These are phyloP conservation scores for Contarinia nasturtii DNA, from an alignment of 1,140 invertebrate species.

Conservation along the genomic window DNA sequence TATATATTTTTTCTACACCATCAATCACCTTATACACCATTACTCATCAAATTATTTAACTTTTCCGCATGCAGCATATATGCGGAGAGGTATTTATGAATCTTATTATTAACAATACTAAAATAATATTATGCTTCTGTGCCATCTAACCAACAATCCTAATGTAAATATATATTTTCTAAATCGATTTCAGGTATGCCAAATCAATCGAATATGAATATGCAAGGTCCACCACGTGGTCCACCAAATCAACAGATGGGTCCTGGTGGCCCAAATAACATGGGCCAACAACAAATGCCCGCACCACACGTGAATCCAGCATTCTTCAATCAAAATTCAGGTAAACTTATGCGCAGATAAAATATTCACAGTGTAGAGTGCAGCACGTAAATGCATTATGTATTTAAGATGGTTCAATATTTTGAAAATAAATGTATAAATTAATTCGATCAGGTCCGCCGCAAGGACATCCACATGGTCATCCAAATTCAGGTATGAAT, in stretches of 20 bases:
- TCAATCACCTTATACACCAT: too few relatives aligned
- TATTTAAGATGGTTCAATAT: too few relatives aligned
- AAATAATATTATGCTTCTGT: too few relatives aligned
- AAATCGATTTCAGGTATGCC: conserved; percentile 26
- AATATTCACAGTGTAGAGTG: too few relatives aligned
- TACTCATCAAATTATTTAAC: too few relatives aligned
- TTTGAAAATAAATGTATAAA: too few relatives aligned
- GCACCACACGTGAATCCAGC: conserved; percentile 92
- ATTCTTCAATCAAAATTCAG: conserved; percentile 64
- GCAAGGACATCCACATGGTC: conserved; percentile 37
- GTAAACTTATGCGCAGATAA: conserved; percentile 33
- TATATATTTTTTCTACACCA: too few relatives aligned
- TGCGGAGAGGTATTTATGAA: too few relatives aligned
- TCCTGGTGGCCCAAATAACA: conserved; percentile 31
- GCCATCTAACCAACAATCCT: too few relatives aligned
- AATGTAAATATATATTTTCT: too few relatives aligned
- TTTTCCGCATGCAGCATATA: too few relatives aligned
- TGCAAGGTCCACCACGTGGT: conserved; percentile 51
- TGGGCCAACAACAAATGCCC: conserved; percentile 41
- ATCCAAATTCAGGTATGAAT: conserved; percentile 28
- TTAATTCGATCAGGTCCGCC: conserved; percentile 21
- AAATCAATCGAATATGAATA: conserved; percentile 17
- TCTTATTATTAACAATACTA: background rate
- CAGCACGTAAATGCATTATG: too few relatives aligned
- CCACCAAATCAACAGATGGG: conserved; percentile 39